Base-by-base conservation (phyloP, 2,797 vertebrate species). In the Sphaeramia orbicularis region DNA sequence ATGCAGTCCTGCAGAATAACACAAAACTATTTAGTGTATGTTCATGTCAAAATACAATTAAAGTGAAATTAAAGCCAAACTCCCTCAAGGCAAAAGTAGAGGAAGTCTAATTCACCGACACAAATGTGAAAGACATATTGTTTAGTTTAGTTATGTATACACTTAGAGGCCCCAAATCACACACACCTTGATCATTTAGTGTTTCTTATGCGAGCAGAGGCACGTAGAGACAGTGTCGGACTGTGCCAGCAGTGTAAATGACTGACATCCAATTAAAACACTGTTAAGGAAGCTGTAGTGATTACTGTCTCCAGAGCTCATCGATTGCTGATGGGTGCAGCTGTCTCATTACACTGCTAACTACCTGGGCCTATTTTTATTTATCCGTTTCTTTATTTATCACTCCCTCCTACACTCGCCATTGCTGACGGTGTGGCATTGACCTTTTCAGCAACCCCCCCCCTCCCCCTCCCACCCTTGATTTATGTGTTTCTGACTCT, bases 331-430 rank as follows among this genome's bases (percentile, higher is more conserved):
- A 90, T 78, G 74, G 76, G 70, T 38, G 40, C 69, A 85, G 76
- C 78, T 79, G 76, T 85, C 87, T 92, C 80, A 90, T 87, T 91
- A 91, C 67, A 4, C 59, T 12, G 70, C 73, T 88, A 87, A 90
- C 83, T 85, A 90, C 89, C 75, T 69, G 57, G 57, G 45, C 79
- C 65, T 80, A 71, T 86, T 87, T 87, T 90, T 83, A 89, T 91
- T 86, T 76, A 83, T 82, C 66, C 72, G 13, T 74, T 83, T 79
- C 74, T 84, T 86, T 91, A 86, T 89, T 90, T 91, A 89, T 88
- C 44, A 56, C 51, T 27, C n/a, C 45, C 58, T 59, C 75, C 54
- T 56, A 67, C 74, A 64, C 48, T 51, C 64, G 19, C 37, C 47
- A 42, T 32, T 27, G 67, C 50, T 79, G 82, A 81, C 79, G 72